Base-by-base conservation (phyloP, 2,888 invertebrate species). In the Drosophila leonis region DNA sequence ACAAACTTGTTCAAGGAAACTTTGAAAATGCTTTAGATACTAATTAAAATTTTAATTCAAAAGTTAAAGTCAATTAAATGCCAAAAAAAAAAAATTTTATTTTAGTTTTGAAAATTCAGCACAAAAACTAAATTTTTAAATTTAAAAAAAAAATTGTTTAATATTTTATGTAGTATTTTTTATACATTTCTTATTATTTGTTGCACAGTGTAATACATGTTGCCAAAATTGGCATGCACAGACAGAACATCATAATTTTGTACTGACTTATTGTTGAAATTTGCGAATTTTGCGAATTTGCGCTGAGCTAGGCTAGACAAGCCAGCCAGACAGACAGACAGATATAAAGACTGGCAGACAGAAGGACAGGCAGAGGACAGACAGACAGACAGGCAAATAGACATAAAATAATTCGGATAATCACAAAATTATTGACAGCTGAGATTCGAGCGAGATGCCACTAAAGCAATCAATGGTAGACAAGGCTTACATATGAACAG, bases 231-330 rank as follows among this genome's bases (percentile, higher is more conserved):
- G 48, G 46, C 39, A 46, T 55, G 10, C 65, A 44, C 59, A 39
- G 49, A 48, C 70, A 55, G 44, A 86, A 78, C 86, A 83, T 72
- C 78, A 85, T 85, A 75, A 88, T 88, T 86, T 87, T 78, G 63
- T 77, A 85, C 89, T 84, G 89, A 89, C 82, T 87, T 89, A 72
- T 82, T 86, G 90, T 87, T 86, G 86, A 86, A 86, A 89, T 89
- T 83, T 84, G 78, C 76, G 82, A 89, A 87, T 52, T 52, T 52
- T 24, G 0, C 8, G 24, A 52, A 52, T 86, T 86, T 87, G 49
- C 57, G 82, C 82, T 76, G 75, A 82, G 75, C 82, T 73, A 64
- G 66, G 60, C 81, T 57, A 65, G 81, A 67, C 71, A 69, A 56
- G 72, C 20, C 66, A 74, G 62, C 39, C 55, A 69, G 33, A 15